Evolutionary conservation across 1,140 invertebrate genomes (phyloP).

Genomic region (Trachelipus rathkii): DNA sequence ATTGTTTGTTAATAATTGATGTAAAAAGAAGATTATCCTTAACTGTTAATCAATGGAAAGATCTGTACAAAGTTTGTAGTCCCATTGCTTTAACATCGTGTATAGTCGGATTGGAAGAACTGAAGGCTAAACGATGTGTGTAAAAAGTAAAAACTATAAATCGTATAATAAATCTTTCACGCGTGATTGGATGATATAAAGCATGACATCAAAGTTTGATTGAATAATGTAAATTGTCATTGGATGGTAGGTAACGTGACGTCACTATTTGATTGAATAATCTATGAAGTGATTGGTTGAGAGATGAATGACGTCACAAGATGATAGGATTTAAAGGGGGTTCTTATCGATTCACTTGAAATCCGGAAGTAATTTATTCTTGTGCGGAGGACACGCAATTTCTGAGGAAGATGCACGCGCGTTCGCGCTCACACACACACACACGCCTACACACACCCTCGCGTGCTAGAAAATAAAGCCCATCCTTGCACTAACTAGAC

Average conservation of each 20-base stretch:
- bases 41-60: too few species aligned
- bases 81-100: too few species aligned
- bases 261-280: slow-evolving; percentile 6
- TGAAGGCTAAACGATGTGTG: too few species aligned
- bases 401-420: not conserved
- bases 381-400: slow-evolving; percentile 1
- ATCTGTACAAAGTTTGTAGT: too few species aligned
- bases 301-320: slow-evolving; percentile 6
- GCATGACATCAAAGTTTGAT: slow-evolving; percentile 3
- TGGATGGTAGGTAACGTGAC: not conserved
- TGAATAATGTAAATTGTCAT: not conserved
- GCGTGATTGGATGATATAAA: slow-evolving; percentile 1
- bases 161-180: slow-evolving; percentile 3
- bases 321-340: not conserved
- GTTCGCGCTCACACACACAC: not conserved
- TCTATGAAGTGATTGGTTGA: not conserved
- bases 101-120: too few species aligned
- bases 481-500: too few species aligned
- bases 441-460: too few species aligned
- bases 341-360: not conserved
- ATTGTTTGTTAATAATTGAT: too few species aligned
- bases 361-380: slow-evolving; percentile 13
- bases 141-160: not conserved
- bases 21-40: too few species aligned
- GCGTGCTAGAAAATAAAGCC: too few species aligned